phyloP scores from a whole-genome alignment of 2,113 vertebrate genomes.

The Pollimyrus isidori region DNA sequence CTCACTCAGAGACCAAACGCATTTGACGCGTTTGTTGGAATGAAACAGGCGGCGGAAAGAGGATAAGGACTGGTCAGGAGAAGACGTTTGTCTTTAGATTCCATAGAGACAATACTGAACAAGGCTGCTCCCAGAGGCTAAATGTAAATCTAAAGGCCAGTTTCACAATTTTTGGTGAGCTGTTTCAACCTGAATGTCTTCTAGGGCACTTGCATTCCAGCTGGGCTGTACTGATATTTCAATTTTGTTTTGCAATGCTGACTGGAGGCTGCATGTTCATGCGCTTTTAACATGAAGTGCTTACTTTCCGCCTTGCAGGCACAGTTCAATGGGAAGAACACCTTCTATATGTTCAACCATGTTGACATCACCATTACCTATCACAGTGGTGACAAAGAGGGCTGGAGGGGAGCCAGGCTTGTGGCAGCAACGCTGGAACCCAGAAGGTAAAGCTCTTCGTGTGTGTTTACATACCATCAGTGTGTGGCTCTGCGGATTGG shows the following conservation, averaged over 20 bases:
- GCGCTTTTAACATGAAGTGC: neutral
- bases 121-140: neutral
- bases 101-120: neutral
- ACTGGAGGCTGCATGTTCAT: neutral
- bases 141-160: neutral
- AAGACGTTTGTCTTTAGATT: neutral
- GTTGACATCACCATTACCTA: slow-evolving; percentile 88
- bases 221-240: neutral
- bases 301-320: slow-evolving; percentile 56
- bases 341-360: slow-evolving; percentile 93
- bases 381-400: slow-evolving; percentile 71
- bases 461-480: neutral
- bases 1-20: neutral
- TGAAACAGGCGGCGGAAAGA: neutral
- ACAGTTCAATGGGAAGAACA: slow-evolving; percentile 85
- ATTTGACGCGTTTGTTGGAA: neutral
- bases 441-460: slow-evolving; percentile 67
- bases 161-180: neutral
- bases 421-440: slow-evolving; percentile 92
- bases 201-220: neutral
- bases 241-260: neutral
- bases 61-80: neutral
- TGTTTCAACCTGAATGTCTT: neutral
- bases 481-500: neutral
- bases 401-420: slow-evolving; percentile 76